phyloP scores from a whole-genome alignment of 1,140 invertebrate species.

The Drosophila suzukii region DNA sequence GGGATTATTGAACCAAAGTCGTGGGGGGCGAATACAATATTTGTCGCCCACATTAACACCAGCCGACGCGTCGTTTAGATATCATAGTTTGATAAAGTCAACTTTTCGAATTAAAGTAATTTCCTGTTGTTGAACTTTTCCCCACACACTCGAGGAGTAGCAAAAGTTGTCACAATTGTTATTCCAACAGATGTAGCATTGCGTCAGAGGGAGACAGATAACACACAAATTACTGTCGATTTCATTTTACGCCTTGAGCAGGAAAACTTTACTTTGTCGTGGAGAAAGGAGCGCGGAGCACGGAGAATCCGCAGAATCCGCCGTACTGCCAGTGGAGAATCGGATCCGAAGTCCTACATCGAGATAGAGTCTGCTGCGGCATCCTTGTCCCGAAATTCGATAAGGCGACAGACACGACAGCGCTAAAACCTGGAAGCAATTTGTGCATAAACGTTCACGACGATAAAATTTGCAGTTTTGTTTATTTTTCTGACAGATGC shows the following conservation, averaged over 20 bases:
- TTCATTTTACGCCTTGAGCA: constrained; percentile 82
- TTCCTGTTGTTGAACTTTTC: constrained; percentile 62
- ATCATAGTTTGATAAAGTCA: constrained; percentile 71
- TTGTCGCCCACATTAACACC: constrained; percentile 59
- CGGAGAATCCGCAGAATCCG: constrained; percentile 22
- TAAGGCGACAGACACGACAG: constrained; percentile 59
- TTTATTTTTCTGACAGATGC: constrained; percentile 80
- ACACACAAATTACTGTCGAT: constrained; percentile 81
- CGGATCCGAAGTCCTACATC: constrained; percentile 13
- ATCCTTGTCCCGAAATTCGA: constrained; percentile 69
- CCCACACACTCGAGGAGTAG: constrained; percentile 17
- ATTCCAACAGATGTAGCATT: constrained; percentile 47
- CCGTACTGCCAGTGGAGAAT: background rate
- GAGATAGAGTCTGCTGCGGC: constrained; percentile 36
- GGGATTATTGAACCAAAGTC: constrained; percentile 64
- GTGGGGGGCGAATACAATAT: constrained; percentile 43
- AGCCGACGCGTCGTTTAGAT: constrained; percentile 47
- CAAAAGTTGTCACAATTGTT: constrained; percentile 78
- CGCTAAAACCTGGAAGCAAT: constrained; percentile 80
- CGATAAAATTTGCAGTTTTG: constrained; percentile 82
- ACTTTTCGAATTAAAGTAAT: constrained; percentile 79
- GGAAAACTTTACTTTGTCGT: constrained; percentile 60
- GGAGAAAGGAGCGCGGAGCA: too few species aligned
- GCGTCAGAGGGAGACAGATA: constrained; percentile 44
- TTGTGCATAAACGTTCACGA: constrained; percentile 80